Percentiles rank a stretch among this genome's conserved stretches.
Conservation (phyloP, 2,113 vertebrate genomes). For the Pelmatolapia mariae region DNA sequence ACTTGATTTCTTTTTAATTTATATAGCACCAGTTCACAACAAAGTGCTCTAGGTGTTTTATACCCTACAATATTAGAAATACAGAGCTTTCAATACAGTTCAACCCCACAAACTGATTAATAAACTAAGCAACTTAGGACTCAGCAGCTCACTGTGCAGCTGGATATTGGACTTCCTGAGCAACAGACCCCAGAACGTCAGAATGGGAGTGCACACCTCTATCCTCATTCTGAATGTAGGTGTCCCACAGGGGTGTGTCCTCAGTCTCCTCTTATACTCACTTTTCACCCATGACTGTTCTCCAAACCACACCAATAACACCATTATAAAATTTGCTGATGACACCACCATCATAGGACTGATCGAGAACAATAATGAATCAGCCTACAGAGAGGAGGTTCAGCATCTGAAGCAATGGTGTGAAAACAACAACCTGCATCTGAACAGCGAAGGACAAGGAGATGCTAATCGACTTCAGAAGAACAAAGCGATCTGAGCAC, state of each 20-base stretch:
- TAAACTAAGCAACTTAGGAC: neutral
- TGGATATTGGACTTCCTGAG: neutral
- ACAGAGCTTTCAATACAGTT: neutral
- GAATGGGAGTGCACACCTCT: neutral
- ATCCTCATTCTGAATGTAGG: neutral
- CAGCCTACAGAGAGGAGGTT: neutral
- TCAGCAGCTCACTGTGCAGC: neutral
- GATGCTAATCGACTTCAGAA: neutral
- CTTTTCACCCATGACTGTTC: neutral
- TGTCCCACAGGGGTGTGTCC: neutral
- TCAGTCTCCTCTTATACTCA: neutral
- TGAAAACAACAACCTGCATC: neutral
- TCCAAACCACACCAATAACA: neutral
- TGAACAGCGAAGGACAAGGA: neutral
- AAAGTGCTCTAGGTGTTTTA: neutral
- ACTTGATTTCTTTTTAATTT: neutral
- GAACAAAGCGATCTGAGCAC: neutral
- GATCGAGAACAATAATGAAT: neutral
- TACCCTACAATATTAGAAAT: neutral
- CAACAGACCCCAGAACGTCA: neutral
- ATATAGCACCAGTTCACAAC: neutral
- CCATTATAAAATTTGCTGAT: neutral
- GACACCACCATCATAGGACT: neutral
- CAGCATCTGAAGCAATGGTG: neutral
- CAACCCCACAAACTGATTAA: neutral